Base-by-base conservation (phyloP, 2,797 vertebrate genomes). In the Acrossocheilus fasciatus region DNA sequence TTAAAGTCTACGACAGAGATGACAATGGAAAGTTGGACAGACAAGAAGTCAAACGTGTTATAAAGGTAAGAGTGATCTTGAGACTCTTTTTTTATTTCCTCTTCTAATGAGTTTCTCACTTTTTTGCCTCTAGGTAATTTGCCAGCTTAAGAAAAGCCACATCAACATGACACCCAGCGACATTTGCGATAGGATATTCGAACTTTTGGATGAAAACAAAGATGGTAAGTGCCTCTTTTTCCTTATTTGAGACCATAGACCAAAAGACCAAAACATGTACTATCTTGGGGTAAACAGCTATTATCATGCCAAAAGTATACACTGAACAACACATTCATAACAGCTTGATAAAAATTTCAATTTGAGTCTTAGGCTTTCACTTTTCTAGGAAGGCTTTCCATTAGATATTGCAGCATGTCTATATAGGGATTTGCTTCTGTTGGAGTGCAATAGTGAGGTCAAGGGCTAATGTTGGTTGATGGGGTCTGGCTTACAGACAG, bases 131-230 rank as follows among this genome's bases (percentile, higher is more conserved):
- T 92, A 95, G 94, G 93, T 95, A 8, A 89, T 96, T 77, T 92
- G 94, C 68, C 94, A 93, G 82, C 88, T 96, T 68, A 95, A 95
- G 89, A 91, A 57, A 59, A 91, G 26, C 2, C 83, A 90, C 17
- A 34, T 89, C 8, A 64, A 30, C 7, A 91, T 95, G 93, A 92
- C 92, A 1, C 93, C 91, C 0, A 88, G 92, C 3, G 90, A 95
- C 45, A 92, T 95, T 70, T 95, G 95, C 30, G 93, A 95, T 84
- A 86, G 93, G 81, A 94, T 96, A 89, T 96, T 96, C 62, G 89
- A 94, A 8, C 80, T 94, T 81, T 92, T 96, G 0, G 95, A 96
- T 83, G 88, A 93, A 88, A 95, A 96, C 45, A 26, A 92, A 0
- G 95, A 96, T 7, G 95, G 96, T 95, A 52, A 87, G 90, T 84